Evolutionary conservation across 2,113 vertebrate genomes (phyloP), one percentile per base, ranked within the genome.

Genomic region (Cyrtonyx montezumae): DNA sequence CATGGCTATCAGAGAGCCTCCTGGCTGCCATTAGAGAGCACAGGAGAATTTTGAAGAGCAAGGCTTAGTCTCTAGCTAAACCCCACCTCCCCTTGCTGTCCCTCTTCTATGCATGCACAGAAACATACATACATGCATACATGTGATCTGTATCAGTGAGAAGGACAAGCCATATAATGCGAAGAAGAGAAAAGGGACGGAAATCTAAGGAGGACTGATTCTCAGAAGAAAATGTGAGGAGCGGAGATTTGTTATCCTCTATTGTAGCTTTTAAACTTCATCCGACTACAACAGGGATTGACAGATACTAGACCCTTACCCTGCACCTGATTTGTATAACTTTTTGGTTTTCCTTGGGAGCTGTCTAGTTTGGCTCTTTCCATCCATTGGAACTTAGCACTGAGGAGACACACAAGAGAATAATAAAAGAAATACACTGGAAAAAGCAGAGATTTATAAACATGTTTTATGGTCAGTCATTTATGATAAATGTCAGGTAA

Each of bases 91-190:
- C 40, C 63, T 58, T 58, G 20, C 49, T 73, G 3, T 34, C 25
- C 19, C 5, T 32, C 37, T 66, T 77, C 26, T 56, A 19, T 61
- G 8, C 0, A 0, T 30, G 25, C 32, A 61, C 0, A 0, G 1
- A 3, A 79, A 46, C 32, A 46, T 3, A 20, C 4, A 5, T 5
- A 32, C 40, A 19, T 26, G 15, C 14, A 13, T 16, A 13, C 40
- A 40, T 21, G 30, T 45, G 28, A n/a, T 37, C 48, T n/a, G 20
- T n/a, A 32, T 8, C 30, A 13, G 8, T 23, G 22, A 84, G 15
- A 77, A 10, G 21, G 74, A 61, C 8, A 9, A 69, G 23, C 5
- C 37, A 23, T 82, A 61, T 23, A 46, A 2, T 48, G 25, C 0
- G 1, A 32, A 58, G 42, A 55, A 22, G 10, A 78, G 16, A 32